Conservation (phyloP, 37 sponge, comb jelly and placozoan species). For the Beroe forskalii region DNA sequence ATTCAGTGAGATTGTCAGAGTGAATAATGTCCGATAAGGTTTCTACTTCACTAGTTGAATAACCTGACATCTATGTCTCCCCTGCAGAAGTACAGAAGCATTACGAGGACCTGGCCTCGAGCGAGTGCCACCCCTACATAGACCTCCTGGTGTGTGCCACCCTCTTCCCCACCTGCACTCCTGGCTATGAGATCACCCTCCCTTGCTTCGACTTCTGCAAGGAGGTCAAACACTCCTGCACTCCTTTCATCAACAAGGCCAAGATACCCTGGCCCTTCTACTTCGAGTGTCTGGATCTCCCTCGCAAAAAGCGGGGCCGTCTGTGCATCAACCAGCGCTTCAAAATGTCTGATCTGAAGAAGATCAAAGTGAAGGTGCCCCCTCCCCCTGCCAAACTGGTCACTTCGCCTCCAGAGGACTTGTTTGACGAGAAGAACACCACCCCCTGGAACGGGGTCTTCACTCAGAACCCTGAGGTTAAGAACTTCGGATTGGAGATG, state of each 20-base stretch:
- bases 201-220: conserved; percentile 19
- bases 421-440: not conserved
- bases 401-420: not conserved
- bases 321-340: not conserved
- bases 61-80: not conserved
- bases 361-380: not conserved
- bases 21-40: no score
- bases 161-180: conserved; percentile 35
- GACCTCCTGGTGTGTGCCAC: conserved; percentile 35
- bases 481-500: conserved; percentile 13
- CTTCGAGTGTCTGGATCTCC: not conserved
- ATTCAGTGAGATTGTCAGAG: no score
- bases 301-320: conserved; percentile 30
- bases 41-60: not conserved
- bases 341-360: conserved; percentile 9
- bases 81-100: conserved; percentile 1
- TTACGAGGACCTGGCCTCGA: not conserved
- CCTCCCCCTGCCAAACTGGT: not conserved
- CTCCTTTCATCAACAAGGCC: conserved; percentile 6
- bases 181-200: conserved; percentile 30
- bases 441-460: conserved; percentile 1
- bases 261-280: conserved; percentile 21
- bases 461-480: not conserved
- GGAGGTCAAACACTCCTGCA: not conserved
- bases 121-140: conserved; percentile 39